Percentiles rank a stretch among this genome's conserved stretches.
Evolutionary conservation across 2,888 invertebrate species (phyloP).

Genomic region (Apoderus coryli): DNA sequence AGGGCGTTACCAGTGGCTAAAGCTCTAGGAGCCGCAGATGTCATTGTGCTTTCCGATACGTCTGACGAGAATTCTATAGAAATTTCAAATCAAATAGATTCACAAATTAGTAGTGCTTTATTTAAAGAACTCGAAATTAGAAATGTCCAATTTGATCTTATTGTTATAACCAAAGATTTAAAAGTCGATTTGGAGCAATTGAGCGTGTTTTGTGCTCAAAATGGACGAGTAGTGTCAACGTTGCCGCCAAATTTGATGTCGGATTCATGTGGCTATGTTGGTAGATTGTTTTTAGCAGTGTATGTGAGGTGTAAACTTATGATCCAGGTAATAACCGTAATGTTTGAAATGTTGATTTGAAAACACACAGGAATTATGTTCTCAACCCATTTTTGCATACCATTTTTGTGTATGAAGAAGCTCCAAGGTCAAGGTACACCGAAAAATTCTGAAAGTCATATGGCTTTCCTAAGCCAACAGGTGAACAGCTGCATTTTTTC

Average conservation of each 20-base stretch:
- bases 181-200: slow-evolving; percentile 20
- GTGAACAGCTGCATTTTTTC: too few relatives aligned
- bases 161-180: slow-evolving; percentile 26
- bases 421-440: too few relatives aligned
- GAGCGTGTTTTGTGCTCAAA: slow-evolving; percentile 20
- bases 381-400: too few relatives aligned
- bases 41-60: slow-evolving; percentile 30
- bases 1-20: slow-evolving; percentile 39
- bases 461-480: too few relatives aligned
- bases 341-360: slow-evolving; percentile 2
- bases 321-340: slow-evolving; percentile 31
- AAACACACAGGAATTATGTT: too few relatives aligned
- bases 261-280: slow-evolving; percentile 37
- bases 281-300: slow-evolving; percentile 33
- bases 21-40: slow-evolving; percentile 40
- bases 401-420: too few relatives aligned
- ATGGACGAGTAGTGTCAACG: slow-evolving; percentile 33
- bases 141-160: slow-evolving; percentile 26
- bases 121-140: slow-evolving; percentile 26
- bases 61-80: slow-evolving; percentile 15
- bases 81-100: slow-evolving; percentile 9
- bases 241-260: slow-evolving; percentile 34
- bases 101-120: slow-evolving; percentile 13
- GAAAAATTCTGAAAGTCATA: too few relatives aligned
- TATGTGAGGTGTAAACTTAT: slow-evolving; percentile 33